Evolutionary conservation across 2,113 vertebrate genomes (phyloP), one percentile per base, ranked within the genome.

Genomic region (Mesembrinibis cayennensis): DNA sequence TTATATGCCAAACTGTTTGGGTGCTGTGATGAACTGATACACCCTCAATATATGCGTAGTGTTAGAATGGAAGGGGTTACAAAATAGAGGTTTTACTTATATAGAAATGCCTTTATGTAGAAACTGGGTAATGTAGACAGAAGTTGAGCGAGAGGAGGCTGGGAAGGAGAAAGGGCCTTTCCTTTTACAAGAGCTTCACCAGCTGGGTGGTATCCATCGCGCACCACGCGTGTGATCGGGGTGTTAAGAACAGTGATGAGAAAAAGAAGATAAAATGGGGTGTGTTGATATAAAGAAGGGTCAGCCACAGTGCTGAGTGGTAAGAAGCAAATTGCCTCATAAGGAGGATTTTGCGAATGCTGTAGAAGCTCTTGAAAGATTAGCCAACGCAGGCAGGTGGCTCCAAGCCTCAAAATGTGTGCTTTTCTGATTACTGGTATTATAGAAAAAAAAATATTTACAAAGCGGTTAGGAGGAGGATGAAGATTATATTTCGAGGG

Each of bases 381-480:
- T 66, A 93, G 53, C 77, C 62, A 89, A 30, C 23, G 87, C 66
- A 91, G 87, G 73, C 89, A 91, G 95, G 83, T 92, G 86, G 50
- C 70, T 92, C 11, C 62, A n/a, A 93, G 82, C 40, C 61, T 90
- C 40, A 67, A 50, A 91, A 94, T 83, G 72, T 96, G 94, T 97
- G 80, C 36, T 96, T 74, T 93, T 88, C 95, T 95, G 94, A 94
- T 95, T 91, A 85, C 40, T 74, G 79, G 44, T 53, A 56, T 94
- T 96, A 86, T 14, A 55, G 55, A 2, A 0, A 3, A 50, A 40
- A 58, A 42, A 32, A 36, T 32, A 44, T 96, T 94, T 91, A 82
- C 87, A 73, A 66, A 89, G 80, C 0, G 2, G 49, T 70, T 4
- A 15, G 52, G 86, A 88, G 61, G 69, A 82, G 49, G 66, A 92